Evolutionary conservation across 2,888 invertebrate species (phyloP).

Genomic region (Callosobruchus maculatus): DNA sequence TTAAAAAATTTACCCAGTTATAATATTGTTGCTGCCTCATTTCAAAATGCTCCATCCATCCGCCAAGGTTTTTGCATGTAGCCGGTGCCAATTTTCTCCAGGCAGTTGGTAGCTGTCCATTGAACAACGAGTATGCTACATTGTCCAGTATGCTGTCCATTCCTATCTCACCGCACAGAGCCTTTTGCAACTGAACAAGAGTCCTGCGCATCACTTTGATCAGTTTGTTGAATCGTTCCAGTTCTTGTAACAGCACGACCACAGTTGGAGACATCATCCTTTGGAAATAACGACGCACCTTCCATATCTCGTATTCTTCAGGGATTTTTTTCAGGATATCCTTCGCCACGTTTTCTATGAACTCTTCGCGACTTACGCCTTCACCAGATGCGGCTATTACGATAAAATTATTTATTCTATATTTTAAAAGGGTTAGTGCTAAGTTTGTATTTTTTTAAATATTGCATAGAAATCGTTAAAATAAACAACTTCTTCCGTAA

Average conservation of each 20-base stretch:
- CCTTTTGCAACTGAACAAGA: constrained; percentile 72
- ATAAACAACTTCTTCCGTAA: no score
- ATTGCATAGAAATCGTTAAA: no score
- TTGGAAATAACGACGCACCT: constrained; percentile 73
- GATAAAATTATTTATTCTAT: no score
- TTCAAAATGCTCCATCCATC: constrained; percentile 87
- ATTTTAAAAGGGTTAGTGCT: no score
- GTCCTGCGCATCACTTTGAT: constrained; percentile 68
- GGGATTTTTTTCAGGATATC: constrained; percentile 79
- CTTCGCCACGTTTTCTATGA: constrained; percentile 73
- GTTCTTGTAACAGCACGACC: constrained; percentile 83
- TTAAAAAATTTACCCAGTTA: constrained; percentile 67
- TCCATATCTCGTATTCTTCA: constrained; percentile 69
- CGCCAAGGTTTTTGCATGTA: constrained; percentile 79
- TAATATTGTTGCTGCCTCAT: constrained; percentile 68
- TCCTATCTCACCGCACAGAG: constrained; percentile 86
- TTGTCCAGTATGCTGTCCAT: constrained; percentile 85
- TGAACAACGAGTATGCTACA: constrained; percentile 76
- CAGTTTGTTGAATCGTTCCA: constrained; percentile 83
- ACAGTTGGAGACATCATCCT: constrained; percentile 77
- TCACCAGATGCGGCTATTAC: constrained; percentile 61
- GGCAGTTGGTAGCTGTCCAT: constrained; percentile 75
- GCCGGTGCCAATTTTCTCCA: constrained; percentile 83
- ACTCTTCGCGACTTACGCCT: constrained; percentile 80
- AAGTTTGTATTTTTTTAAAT: no score